phyloP scores from a whole-genome alignment of 2,113 vertebrate genomes.

The Pterocles gutturalis region DNA sequence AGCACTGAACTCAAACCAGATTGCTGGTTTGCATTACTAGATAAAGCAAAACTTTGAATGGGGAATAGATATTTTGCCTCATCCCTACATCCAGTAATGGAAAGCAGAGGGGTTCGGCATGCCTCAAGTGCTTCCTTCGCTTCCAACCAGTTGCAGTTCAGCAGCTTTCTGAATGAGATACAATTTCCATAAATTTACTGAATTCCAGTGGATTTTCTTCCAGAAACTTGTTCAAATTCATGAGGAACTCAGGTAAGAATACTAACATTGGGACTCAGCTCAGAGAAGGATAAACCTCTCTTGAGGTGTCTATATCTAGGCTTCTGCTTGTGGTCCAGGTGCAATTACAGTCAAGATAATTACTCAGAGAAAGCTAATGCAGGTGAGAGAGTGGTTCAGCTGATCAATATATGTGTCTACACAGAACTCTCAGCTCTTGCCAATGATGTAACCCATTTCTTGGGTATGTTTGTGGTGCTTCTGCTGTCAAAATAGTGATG shows the following conservation, averaged over 20 bases:
- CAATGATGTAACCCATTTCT: neutral
- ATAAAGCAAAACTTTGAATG: neutral
- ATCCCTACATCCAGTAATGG: neutral
- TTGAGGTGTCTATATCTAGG: neutral
- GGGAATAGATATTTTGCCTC: neutral
- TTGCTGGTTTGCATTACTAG: neutral
- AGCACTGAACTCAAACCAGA: neutral
- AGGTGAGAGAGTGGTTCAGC: neutral
- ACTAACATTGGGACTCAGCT: neutral
- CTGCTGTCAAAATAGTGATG: neutral
- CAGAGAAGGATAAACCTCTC: neutral
- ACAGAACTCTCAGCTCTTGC: neutral
- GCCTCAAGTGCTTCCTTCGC: neutral
- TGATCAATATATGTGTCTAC: neutral
- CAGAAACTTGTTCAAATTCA: neutral
- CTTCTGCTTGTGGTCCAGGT: neutral
- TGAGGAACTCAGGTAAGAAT: neutral
- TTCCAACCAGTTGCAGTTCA: neutral
- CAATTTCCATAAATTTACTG: neutral
- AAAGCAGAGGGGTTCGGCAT: neutral
- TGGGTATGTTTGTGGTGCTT: neutral
- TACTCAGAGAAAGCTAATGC: neutral
- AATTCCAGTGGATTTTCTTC: neutral
- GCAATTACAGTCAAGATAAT: neutral
- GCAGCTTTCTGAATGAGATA: neutral